Evolutionary conservation across 2,888 invertebrate species (phyloP).

Genomic region (Archaeoteleia sp.): DNA sequence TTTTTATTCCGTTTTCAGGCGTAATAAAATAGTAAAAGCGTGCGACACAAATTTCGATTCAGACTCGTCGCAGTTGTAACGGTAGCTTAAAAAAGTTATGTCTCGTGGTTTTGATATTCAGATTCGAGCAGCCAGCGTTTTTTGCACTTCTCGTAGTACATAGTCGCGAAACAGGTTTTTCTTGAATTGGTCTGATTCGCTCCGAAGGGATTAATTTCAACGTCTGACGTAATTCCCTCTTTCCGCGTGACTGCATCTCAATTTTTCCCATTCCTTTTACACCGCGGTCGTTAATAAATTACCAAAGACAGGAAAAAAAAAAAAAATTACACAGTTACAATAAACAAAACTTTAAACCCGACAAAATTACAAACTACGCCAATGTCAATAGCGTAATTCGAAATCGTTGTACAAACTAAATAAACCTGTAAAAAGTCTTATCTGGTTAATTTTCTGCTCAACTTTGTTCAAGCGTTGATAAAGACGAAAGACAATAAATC

Average conservation of each 20-base stretch:
- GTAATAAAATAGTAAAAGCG: background rate
- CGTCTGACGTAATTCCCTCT: constrained; percentile 20
- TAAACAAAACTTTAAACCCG: background rate
- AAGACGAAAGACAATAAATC: too few species aligned
- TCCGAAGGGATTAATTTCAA: constrained; percentile 16
- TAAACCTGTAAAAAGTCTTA: too few species aligned
- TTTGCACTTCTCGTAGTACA: constrained; percentile 12
- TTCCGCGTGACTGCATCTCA: constrained; percentile 9
- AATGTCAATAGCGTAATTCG: too few species aligned
- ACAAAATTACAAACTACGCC: too few species aligned
- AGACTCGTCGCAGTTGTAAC: background rate
- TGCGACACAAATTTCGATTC: background rate
- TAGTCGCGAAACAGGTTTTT: constrained; percentile 19
- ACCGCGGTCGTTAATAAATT: too few species aligned
- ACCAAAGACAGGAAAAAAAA: too few species aligned
- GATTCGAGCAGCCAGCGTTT: background rate
- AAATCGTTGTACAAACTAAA: too few species aligned
- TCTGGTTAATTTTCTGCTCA: too few species aligned
- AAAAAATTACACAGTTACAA: too few species aligned
- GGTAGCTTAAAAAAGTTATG: background rate
- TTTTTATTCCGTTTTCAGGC: too few species aligned
- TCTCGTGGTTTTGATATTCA: constrained; percentile 3
- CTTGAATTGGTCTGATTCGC: constrained; percentile 7
- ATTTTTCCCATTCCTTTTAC: background rate
- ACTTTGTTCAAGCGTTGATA: too few species aligned